These are phyloP conservation scores for Alcedo quadribrachys DNA, from an alignment of 2,797 vertebrate genomes.

Conservation along the genomic window DNA sequence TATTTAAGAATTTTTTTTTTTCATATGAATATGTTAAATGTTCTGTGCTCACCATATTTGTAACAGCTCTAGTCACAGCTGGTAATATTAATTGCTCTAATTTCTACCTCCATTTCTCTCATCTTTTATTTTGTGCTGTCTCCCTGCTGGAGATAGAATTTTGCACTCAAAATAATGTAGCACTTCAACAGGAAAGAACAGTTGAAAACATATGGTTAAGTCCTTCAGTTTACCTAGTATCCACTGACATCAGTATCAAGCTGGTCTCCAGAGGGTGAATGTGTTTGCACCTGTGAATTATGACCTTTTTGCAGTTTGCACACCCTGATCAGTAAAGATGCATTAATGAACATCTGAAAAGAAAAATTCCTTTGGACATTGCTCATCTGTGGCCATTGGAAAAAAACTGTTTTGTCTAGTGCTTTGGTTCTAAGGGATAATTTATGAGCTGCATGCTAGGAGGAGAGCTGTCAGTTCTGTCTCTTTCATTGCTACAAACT, in stretches of 20 bases:
- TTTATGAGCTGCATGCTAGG: conserved; percentile 54
- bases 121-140: background rate
- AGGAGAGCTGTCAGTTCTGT: conserved; percentile 17
- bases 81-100: conserved; percentile 3
- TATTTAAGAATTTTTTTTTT: conserved; percentile 12
- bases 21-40: background rate
- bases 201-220: background rate
- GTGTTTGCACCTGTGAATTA: conserved; percentile 1
- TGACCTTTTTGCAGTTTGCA: background rate
- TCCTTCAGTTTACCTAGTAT: background rate
- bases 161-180: background rate
- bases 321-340: background rate
- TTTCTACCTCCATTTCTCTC: conserved; percentile 8
- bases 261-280: background rate
- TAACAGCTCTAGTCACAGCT: conserved; percentile 4
- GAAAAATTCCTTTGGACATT: conserved; percentile 24
- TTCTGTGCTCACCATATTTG: background rate
- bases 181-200: background rate
- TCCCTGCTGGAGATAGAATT: background rate
- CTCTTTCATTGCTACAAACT: conserved; percentile 29
- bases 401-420: conserved; percentile 24
- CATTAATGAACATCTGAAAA: conserved; percentile 31
- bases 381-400: conserved; percentile 15
- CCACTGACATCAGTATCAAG: background rate
- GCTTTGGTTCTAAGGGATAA: conserved; percentile 16